Evolutionary conservation across 2,888 invertebrate species (phyloP), one percentile per base, ranked within the genome.

Genomic region (Drosophila melanosoma): DNA sequence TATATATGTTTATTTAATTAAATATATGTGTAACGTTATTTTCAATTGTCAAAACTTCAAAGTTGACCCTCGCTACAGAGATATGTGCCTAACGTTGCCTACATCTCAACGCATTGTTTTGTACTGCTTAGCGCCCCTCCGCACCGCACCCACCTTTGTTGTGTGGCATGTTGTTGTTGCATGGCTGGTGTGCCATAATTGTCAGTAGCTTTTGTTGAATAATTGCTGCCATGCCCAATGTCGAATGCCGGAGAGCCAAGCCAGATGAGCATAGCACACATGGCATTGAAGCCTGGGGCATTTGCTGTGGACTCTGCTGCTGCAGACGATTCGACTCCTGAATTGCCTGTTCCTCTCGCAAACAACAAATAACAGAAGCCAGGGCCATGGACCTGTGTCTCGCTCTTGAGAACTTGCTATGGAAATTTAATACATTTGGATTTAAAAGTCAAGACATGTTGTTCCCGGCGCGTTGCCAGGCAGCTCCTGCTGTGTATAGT

Each of bases 201-300:
- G 87, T 87, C 89, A 85, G 87, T 82, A 85, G 87, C 87, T 85
- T 87, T 87, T 89, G 87, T 87, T 87, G 87, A 87, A 89, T 87
- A 87, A 87, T 87, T 87, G 87, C 89, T 87, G 89, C 78, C 82
- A 83, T 78, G 81, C 88, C 87, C 82, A 87, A 87, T 84, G 83
- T 81, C 87, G 86, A 87, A 87, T 84, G 87, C 78, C 76, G 75
- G 60, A 69, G 82, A 76, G 48, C 61, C 68, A 65, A 72, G 53
- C 81, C 83, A 79, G 78, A 78, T 79, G 78, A 78, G 78, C 76
- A 72, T 58, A 61, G n/a, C 57, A 62, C 68, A 74, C 63, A 74
- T 62, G 71, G 79, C 75, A 75, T 69, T 75, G 69, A 64, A 62
- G 79, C 74, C 74, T 70, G 67, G 65, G 69, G 79, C 79, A 79